Conservation (phyloP, 2,113 vertebrate genomes). For the Chlamydotis undulata region DNA sequence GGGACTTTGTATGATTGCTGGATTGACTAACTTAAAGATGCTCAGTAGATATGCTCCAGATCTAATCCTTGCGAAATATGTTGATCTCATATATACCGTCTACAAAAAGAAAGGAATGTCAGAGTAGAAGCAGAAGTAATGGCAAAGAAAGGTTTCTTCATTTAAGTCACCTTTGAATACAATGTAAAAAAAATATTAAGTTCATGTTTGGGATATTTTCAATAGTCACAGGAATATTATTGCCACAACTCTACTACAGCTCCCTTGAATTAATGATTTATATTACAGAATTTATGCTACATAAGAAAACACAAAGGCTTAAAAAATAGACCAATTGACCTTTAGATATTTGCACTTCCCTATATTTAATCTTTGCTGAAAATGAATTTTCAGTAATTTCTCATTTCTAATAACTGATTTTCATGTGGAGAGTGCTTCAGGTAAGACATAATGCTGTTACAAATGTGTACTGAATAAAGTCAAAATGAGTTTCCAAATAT, state of each 20-base stretch:
- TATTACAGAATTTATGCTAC: background rate
- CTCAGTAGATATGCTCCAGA: background rate
- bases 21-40: background rate
- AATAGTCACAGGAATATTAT: background rate
- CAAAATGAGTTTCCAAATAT: background rate
- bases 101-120: background rate
- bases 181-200: background rate
- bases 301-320: background rate
- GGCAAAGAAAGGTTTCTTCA: background rate
- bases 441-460: background rate
- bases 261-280: background rate
- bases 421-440: background rate
- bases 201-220: background rate
- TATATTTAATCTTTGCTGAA: background rate
- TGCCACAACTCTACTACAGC: background rate
- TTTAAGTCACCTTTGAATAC: background rate
- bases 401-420: background rate
- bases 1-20: background rate
- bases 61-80: background rate
- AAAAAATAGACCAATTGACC: background rate
- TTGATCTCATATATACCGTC: background rate
- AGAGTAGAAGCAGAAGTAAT: background rate
- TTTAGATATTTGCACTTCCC: background rate
- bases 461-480: background rate
- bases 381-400: background rate